Percentiles rank a stretch among this genome's conserved stretches.
Evolutionary conservation across 1,140 invertebrate genomes (phyloP).

Genomic region (Drosophila orena): DNA sequence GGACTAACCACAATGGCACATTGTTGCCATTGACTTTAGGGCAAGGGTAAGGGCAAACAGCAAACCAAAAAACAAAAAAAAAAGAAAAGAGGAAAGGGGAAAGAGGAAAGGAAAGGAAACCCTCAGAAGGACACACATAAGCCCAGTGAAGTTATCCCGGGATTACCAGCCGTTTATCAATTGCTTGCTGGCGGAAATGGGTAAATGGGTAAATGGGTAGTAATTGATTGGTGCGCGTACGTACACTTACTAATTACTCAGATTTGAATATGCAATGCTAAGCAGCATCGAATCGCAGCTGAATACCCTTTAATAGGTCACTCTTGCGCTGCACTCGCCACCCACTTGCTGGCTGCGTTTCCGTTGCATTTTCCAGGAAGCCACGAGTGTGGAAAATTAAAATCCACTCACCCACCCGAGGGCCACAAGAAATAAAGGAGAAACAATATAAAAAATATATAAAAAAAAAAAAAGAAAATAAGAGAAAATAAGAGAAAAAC

Average conservation of each 20-base stretch:
- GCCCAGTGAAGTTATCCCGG: conserved; percentile 16
- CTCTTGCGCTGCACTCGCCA: conserved; percentile 18
- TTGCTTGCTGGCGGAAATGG: conserved; percentile 21
- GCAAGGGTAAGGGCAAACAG: background rate
- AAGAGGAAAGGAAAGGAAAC: background rate
- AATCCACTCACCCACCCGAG: conserved; percentile 43
- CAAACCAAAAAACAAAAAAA: too few relatives aligned
- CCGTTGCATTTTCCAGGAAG: conserved; percentile 67
- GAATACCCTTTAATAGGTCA: background rate
- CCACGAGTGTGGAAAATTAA: conserved; percentile 70
- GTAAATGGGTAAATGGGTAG: background rate
- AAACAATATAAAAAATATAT: background rate
- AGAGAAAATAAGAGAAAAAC: too few relatives aligned
- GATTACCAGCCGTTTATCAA: background rate
- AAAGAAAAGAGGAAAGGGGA: too few relatives aligned
- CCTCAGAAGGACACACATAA: background rate
- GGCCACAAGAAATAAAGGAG: background rate
- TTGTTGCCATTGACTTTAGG: conserved; percentile 77
- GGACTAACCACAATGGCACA: conserved; percentile 64
- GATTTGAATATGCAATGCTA: background rate
- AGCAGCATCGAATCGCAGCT: too few relatives aligned
- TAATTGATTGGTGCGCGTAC: conserved; percentile 16
- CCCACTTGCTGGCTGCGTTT: conserved; percentile 70
- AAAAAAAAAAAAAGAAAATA: background rate
- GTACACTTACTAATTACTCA: background rate